Percentiles rank a stretch among this genome's conserved stretches.
phyloP scores from a whole-genome alignment of 1,140 invertebrate genomes.

The Bombus superbus region DNA sequence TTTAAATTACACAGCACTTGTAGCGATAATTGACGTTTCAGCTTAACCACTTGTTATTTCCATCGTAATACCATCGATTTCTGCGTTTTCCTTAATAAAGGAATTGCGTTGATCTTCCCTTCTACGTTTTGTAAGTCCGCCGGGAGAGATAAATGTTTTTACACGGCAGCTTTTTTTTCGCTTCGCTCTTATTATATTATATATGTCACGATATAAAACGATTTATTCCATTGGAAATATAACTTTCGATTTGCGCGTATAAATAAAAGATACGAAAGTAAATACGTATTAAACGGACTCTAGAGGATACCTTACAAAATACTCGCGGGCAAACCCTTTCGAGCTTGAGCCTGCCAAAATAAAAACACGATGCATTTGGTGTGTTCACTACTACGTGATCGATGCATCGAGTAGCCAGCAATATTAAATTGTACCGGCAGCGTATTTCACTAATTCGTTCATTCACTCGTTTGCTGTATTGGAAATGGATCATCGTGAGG shows the following conservation, averaged over 20 bases:
- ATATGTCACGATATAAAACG: neutral
- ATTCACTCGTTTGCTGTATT: slow-evolving; percentile 14
- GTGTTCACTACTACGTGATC: neutral
- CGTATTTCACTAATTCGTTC: slow-evolving; percentile 32
- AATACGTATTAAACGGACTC: neutral
- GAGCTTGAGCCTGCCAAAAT: slow-evolving; percentile 29
- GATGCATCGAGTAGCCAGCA: slow-evolving; percentile 1
- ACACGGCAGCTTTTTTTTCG: no score
- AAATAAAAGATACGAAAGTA: neutral
- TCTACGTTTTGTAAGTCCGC: neutral
- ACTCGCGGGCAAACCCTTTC: slow-evolving; percentile 24
- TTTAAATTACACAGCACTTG: slow-evolving; percentile 1
- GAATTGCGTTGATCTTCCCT: neutral
- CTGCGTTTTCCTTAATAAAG: no score
- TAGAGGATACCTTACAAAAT: neutral
- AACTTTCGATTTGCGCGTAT: neutral
- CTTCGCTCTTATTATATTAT: neutral
- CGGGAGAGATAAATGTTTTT: neutral
- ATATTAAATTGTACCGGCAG: slow-evolving; percentile 23
- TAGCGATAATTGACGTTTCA: slow-evolving; percentile 3
- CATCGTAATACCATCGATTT: neutral
- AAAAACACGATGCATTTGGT: neutral
- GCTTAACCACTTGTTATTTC: neutral
- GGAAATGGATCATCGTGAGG: slow-evolving; percentile 39
- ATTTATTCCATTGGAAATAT: neutral